Percentiles rank a stretch among this genome's conserved stretches.
These are phyloP conservation scores for Danio tinwini DNA, from an alignment of 2,797 vertebrate species.

Conservation along the genomic window DNA sequence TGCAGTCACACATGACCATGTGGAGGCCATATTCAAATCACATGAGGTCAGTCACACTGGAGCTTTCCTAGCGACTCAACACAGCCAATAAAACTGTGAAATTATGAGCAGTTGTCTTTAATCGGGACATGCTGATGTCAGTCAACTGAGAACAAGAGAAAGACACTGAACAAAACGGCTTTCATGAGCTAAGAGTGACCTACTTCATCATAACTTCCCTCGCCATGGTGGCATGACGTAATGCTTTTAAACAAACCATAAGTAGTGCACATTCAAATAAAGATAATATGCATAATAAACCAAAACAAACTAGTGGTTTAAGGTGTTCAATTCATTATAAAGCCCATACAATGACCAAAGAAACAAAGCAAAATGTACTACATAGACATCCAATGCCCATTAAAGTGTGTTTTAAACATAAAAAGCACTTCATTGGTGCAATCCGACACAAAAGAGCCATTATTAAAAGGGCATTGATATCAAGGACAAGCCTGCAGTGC, in stretches of 20 bases:
- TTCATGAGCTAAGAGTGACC: slow-evolving; percentile 32
- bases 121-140: slow-evolving; percentile 40
- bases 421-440: not conserved
- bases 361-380: not conserved
- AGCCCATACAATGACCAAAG: not conserved
- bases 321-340: not conserved
- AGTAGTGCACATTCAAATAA: not conserved
- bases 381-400: not conserved
- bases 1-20: slow-evolving; percentile 25
- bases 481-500: not conserved
- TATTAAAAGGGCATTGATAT: slow-evolving; percentile 12
- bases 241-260: not conserved
- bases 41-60: slow-evolving; percentile 34
- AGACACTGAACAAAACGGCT: slow-evolving; percentile 40
- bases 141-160: not conserved
- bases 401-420: not conserved
- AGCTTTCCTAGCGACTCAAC: slow-evolving; percentile 33
- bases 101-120: slow-evolving; percentile 46
- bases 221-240: not conserved
- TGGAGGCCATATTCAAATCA: slow-evolving; percentile 50
- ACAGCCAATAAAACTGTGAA: slow-evolving; percentile 34
- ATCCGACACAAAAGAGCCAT: not conserved
- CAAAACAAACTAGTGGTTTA: not conserved
- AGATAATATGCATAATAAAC: not conserved
- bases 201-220: slow-evolving; percentile 18